Evolutionary conservation across 2,113 vertebrate species (phyloP).

Genomic region (Sinosuthora webbiana): DNA sequence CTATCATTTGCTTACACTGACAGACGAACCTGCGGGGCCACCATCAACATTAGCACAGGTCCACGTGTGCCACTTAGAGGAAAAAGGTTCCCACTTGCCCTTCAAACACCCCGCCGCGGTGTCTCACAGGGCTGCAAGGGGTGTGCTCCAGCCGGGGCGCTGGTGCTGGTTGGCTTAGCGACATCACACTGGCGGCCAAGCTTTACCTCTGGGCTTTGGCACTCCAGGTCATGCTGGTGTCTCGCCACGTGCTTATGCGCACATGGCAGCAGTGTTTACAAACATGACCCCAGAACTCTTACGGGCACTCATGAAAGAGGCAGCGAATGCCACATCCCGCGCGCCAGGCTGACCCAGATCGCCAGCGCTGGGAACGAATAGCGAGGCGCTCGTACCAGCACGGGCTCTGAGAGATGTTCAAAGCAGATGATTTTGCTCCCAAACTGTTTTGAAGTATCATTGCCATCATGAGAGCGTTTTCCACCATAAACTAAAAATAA

Average conservation of each 20-base stretch:
- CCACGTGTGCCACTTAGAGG: accelerated
- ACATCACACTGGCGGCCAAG: constrained; percentile 50
- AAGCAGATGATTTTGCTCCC: background rate
- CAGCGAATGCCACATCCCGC: constrained; percentile 48
- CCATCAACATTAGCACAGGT: accelerated
- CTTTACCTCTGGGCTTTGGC: constrained; percentile 68
- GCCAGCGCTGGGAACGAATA: background rate
- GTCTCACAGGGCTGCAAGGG: background rate
- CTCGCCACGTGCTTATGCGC: constrained; percentile 68
- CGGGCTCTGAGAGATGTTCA: background rate
- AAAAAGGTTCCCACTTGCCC: background rate
- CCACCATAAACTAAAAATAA: constrained; percentile 67
- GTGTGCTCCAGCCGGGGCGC: background rate
- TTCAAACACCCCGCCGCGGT: background rate
- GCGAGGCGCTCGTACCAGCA: background rate
- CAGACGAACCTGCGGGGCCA: background rate
- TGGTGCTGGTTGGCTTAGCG: background rate
- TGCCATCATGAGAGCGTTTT: constrained; percentile 33
- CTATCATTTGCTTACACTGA: background rate
- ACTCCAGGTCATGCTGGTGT: constrained; percentile 52
- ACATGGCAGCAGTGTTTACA: constrained; percentile 84
- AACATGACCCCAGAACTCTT: constrained; percentile 80
- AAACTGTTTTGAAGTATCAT: constrained; percentile 23
- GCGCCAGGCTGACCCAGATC: constrained; percentile 12
- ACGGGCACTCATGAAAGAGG: constrained; percentile 68